Evolutionary conservation across 2,888 invertebrate species (phyloP), one percentile per base, ranked within the genome.

Genomic region (Acanthosoma haemorrhoidale): DNA sequence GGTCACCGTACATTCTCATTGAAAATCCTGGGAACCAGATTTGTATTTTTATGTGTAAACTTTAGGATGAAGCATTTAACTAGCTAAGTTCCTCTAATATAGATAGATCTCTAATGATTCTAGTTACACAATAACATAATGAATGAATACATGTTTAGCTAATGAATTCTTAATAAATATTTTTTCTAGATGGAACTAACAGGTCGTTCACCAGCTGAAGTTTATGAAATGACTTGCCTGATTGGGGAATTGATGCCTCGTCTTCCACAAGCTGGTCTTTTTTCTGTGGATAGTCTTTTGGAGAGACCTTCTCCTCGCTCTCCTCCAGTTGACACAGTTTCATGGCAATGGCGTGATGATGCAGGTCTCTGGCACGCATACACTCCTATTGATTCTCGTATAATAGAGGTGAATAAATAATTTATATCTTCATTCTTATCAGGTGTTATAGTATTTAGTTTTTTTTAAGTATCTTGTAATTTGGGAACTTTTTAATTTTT

Each of bases 271-370:
- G 96, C 96, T 80, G 97, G 97, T 9, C 91, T 98, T 76, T 99
- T 98, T 83, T 86, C 91, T 61, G 95, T 98, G 71, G 97, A 98
- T 82, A 85, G 88, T 59, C 85, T 95, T 76, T 84, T 96, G 72
- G 91, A 92, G 80, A 84, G 90, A 39, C 89, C 91, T 41, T 87
- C 85, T 78, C 82, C 83, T 39, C 83, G 85, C 29, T 84, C 87
- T 6, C 32, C 71, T 25, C 67, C 71, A 13, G 13, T 43, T 6
- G 71, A 70, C 4, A 87, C 89, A 70, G 91, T 95, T 3, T 88
- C 91, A 75, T 98, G 98, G 98, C 96, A 96, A 80, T 98, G 97
- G 97, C 86, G 94, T 68, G 97, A 97, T 80, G 96, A 97, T 80
- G 86, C 94, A 78, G 94, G 92, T 77, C 81, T 84, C 71, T 95